These are phyloP conservation scores for Galeopterus variegatus DNA, from an alignment of 2,113 vertebrate species.

Conservation along the genomic window DNA sequence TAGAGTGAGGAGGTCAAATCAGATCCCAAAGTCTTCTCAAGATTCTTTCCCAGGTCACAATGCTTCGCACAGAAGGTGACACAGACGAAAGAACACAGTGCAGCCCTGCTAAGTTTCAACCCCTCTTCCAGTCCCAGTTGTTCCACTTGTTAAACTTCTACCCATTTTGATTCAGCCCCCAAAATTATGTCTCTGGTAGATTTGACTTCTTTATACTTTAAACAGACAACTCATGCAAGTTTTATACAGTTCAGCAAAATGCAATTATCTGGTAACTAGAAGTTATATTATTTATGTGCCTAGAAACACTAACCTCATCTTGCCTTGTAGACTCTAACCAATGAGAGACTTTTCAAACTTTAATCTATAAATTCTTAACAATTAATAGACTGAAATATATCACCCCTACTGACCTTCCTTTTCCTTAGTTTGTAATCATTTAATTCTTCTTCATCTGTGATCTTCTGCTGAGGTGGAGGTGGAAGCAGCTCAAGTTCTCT, in stretches of 20 bases:
- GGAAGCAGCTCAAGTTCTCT: slow-evolving; percentile 98
- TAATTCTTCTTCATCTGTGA: slow-evolving; percentile 98
- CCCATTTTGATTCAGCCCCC: background rate
- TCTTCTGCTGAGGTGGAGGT: slow-evolving; percentile 98
- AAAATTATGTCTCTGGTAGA: background rate
- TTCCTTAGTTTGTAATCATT: slow-evolving; percentile 98
- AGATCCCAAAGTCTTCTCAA: background rate
- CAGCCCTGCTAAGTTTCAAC: background rate
- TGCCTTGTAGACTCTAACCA: background rate
- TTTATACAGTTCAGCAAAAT: slow-evolving; percentile 37
- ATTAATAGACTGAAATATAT: background rate
- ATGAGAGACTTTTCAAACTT: slow-evolving; percentile 4
- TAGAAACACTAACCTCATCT: background rate
- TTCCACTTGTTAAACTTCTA: background rate
- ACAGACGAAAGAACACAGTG: background rate
- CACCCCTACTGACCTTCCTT: slow-evolving; percentile 91
- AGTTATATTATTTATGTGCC: background rate
- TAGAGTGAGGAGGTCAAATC: background rate
- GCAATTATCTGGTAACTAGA: background rate
- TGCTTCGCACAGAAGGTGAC: background rate
- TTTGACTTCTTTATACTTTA: slow-evolving; percentile 7
- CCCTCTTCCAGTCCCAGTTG: background rate
- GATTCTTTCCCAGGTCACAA: background rate
- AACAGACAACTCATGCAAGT: slow-evolving; percentile 18
- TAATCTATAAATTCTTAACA: background rate